These are phyloP conservation scores for Punctoribates punctum DNA, from an alignment of 2,888 invertebrate genomes.

Conservation along the genomic window DNA sequence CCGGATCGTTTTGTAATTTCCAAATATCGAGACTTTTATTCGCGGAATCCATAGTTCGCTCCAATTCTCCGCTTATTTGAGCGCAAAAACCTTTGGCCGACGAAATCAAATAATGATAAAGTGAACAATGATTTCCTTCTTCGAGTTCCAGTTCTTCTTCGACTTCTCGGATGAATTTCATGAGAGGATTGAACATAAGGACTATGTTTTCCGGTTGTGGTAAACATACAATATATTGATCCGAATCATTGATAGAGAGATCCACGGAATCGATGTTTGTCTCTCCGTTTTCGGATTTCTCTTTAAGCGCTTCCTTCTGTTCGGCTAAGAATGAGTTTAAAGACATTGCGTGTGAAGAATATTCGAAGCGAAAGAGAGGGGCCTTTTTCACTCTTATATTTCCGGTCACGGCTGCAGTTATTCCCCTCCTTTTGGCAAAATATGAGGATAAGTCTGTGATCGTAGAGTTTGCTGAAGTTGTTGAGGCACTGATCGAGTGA, in stretches of 20 bases:
- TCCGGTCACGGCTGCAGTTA: neutral
- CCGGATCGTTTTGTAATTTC: conserved; percentile 68
- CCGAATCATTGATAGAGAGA: conserved; percentile 46
- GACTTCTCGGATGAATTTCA: conserved; percentile 68
- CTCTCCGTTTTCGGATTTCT: conserved; percentile 32
- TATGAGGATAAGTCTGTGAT: conserved; percentile 29
- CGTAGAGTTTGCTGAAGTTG: conserved; percentile 33
- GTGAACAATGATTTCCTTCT: conserved; percentile 62
- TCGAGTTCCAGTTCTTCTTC: conserved; percentile 39
- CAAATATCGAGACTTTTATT: conserved; percentile 74
- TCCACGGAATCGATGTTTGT: conserved; percentile 36
- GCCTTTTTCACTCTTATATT: conserved; percentile 48
- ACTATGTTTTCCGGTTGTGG: conserved; percentile 60
- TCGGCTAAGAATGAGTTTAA: conserved; percentile 59
- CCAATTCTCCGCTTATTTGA: conserved; percentile 65
- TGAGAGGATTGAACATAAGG: conserved; percentile 74
- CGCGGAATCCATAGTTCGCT: conserved; percentile 65
- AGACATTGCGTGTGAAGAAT: conserved; percentile 61
- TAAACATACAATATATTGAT: conserved; percentile 68
- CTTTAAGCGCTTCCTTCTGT: conserved; percentile 51
- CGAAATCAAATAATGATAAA: conserved; percentile 78
- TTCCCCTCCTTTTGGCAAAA: conserved; percentile 32
- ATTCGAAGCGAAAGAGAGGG: conserved; percentile 68
- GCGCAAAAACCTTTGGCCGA: conserved; percentile 82
- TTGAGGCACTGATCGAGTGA: neutral